Base-by-base conservation (phyloP, 2,888 invertebrate genomes). In the Melinaea menophilus region DNA sequence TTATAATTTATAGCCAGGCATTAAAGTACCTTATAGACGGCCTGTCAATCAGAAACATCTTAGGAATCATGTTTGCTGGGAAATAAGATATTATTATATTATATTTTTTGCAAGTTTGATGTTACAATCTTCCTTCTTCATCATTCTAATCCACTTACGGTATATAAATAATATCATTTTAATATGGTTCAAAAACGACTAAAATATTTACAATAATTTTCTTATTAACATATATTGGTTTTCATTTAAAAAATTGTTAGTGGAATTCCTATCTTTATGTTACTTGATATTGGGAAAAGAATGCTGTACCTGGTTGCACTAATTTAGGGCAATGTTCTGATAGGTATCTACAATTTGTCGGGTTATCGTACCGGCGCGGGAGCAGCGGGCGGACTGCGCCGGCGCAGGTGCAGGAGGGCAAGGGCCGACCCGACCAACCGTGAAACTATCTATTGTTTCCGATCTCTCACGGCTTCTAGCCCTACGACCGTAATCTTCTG, bases 391-490 rank as follows among this genome's bases (percentile, higher is more conserved):
- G 9, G 41, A 41, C 41, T 2, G 9, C 9, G 41, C 41, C 63
- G 66, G 56, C 64, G 68, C 69, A 66, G 69, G 64, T 64, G 70
- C 65, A 56, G 61, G 67, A 72, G 71, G 70, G 67, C 70, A 68
- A 57, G 63, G 69, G 64, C 67, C 69, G 68, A 64, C 72, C 66
- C 69, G 67, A 64, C 73, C 71, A 72, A 70, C 72, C 75, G 73
- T 72, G 69, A 75, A 69, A 69, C 63, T 62, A 64, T 55, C 66
- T 66, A 71, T 73, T 73, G 72, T 72, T 62, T 31, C 55, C 51
- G 59, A 69, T 62, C 71, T 73, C 73, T 71, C 73, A 74, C 72
- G 73, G 58, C 61, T 46, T 34, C 34, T 35, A 55, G 59, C 63
- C 12, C 35, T 37, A 60, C 66, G 63, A 61, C 70, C 62, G 64